Percentiles rank a stretch among this genome's conserved stretches.
Conservation (phyloP, 2,797 vertebrate genomes). For the Halcyon smyrnensis region DNA sequence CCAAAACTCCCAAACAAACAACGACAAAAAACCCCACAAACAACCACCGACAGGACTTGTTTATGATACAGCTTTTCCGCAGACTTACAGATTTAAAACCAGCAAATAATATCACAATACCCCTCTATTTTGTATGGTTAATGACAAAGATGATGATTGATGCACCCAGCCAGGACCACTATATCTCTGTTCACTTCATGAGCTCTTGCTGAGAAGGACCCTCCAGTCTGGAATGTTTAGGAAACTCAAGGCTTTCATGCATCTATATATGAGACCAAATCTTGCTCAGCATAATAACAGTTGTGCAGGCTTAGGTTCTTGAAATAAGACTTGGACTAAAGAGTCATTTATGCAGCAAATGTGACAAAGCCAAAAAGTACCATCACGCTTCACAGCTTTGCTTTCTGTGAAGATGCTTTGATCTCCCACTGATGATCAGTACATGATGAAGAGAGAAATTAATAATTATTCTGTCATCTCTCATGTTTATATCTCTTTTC, state of each 20-base stretch:
- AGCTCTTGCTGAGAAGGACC: not conserved
- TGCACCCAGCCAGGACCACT: not conserved
- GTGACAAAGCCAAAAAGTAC: not conserved
- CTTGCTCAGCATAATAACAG: not conserved
- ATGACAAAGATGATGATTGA: not conserved
- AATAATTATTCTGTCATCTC: not conserved
- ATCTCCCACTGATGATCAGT: not conserved
- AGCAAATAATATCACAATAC: not conserved
- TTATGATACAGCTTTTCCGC: not conserved
- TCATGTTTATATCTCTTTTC: not conserved
- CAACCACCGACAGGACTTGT: not conserved
- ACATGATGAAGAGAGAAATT: not conserved
- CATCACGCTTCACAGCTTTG: not conserved
- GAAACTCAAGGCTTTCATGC: not conserved
- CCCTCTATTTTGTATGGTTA: not conserved
- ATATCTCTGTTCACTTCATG: not conserved
- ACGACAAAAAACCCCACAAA: too few species aligned
- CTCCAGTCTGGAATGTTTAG: not conserved
- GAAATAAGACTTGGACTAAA: not conserved
- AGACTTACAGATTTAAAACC: not conserved
- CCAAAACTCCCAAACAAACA: too few species aligned
- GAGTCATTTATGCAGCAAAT: not conserved
- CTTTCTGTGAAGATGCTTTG: not conserved
- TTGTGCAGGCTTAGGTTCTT: not conserved
- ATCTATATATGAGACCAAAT: not conserved